Base-by-base conservation (phyloP, 2,888 invertebrate genomes). In the Galeruca laticollis region DNA sequence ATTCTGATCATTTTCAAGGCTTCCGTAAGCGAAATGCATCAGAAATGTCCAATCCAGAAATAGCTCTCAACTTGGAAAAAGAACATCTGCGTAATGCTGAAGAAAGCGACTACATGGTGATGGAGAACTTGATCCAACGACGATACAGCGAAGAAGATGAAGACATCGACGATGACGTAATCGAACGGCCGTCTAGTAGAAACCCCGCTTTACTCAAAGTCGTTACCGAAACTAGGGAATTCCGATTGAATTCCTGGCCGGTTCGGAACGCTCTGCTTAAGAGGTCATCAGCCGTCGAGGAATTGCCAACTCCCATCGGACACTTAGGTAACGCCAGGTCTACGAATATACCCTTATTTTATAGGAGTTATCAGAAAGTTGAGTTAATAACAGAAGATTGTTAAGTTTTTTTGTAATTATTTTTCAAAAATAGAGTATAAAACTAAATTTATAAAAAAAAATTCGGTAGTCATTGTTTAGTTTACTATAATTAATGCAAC, bases 61-160 rank as follows among this genome's bases (percentile, higher is more conserved):
- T 93, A 80, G 95, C 95, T 0, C 89, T 94, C 62, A 91, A 90
- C 81, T 90, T 93, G 83, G 96, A 96, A 86, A 95, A 94, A 82
- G 94, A 94, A 82, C 94, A 94, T 80, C 87, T 97, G 20, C 90
- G 94, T 64, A 94, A 94, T 62, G 97, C 97, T 9, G 97, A 97
- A 82, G 96, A 97, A 82, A 93, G 92, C 79, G 97, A 97, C 83
- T 96, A 96, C 82, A 91, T 92, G 83, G 92, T 96, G 78, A 94
- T 97, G 92, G 96, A 96, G 85, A 93, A 93, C 78, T 87, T 97
- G 20, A 96, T 97, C 74, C 93, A 94, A 80, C 88, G 93, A 77
- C 75, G 80, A 10, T 81, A 80, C 70, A 76, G 81, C 52, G 75
- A 76, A 60, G 77, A 76, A 63, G 70, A 68, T 61, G 82, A 82